phyloP scores from a whole-genome alignment of 2,797 vertebrate genomes.

The Amniataba percoides region DNA sequence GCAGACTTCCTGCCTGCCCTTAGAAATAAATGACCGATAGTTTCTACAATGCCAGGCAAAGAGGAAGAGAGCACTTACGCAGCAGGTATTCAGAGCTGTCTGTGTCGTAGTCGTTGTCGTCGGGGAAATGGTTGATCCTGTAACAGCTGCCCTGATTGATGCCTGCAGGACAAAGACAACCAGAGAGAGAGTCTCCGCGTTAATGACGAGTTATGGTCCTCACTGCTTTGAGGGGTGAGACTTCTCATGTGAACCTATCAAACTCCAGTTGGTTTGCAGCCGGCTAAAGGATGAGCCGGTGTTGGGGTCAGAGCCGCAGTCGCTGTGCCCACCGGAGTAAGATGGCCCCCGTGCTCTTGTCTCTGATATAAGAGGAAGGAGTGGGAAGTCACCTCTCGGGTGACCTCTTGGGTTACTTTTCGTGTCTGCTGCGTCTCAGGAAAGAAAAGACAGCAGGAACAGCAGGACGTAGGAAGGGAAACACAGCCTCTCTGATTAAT shows the following conservation, averaged over 20 bases:
- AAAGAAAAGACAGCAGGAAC: slow-evolving; percentile 10
- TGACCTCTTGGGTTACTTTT: slow-evolving; percentile 12
- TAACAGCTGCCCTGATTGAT: slow-evolving; percentile 97
- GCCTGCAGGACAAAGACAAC: slow-evolving; percentile 81
- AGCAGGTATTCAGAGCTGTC: slow-evolving; percentile 98
- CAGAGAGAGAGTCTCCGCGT: slow-evolving; percentile 1
- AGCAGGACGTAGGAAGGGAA: not conserved
- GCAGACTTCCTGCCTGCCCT: not conserved
- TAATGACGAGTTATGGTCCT: not conserved
- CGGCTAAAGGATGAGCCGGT: slow-evolving; percentile 14
- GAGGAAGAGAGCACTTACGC: slow-evolving; percentile 87
- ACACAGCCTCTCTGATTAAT: slow-evolving; percentile 3
- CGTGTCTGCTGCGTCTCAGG: not conserved
- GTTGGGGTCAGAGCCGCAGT: not conserved
- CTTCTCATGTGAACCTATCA: slow-evolving; percentile 16
- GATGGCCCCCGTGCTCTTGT: slow-evolving; percentile 3
- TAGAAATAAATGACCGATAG: not conserved
- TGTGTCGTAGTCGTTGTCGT: slow-evolving; percentile 97
- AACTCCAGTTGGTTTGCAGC: slow-evolving; percentile 4
- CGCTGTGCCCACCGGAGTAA: slow-evolving; percentile 29
- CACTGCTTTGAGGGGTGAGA: not conserved
- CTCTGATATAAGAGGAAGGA: slow-evolving; percentile 25
- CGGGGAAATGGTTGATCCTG: slow-evolving; percentile 98
- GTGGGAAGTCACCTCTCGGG: not conserved
- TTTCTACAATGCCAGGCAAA: slow-evolving; percentile 8